Evolutionary conservation across 2,113 vertebrate genomes (phyloP).

Genomic region (Coturnix japonica): DNA sequence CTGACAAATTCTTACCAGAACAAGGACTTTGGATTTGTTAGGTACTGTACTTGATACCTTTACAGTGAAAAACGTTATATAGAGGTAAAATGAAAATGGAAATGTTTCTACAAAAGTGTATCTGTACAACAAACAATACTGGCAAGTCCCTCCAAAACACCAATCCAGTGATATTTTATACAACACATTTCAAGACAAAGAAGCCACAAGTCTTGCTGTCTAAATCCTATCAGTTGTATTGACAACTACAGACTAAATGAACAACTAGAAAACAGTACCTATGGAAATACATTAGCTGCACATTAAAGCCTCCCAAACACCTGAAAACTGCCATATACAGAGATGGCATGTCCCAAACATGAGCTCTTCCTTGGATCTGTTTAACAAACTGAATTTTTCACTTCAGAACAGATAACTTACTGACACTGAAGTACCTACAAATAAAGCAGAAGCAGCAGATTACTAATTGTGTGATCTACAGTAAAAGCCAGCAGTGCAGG

Average conservation of each 20-base stretch:
- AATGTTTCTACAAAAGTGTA: background rate
- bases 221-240: background rate
- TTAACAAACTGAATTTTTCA: background rate
- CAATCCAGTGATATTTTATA: fast-evolving
- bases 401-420: background rate
- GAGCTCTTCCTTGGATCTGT: background rate
- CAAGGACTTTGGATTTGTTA: background rate
- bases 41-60: background rate
- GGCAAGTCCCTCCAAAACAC: background rate
- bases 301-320: background rate
- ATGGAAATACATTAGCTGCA: background rate
- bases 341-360: background rate
- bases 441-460: background rate
- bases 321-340: background rate
- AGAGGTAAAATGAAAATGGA: background rate
- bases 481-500: background rate
- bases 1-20: background rate
- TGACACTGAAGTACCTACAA: background rate
- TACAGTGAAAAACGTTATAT: background rate
- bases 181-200: background rate
- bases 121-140: background rate
- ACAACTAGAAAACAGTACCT: background rate
- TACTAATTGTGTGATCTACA: background rate
- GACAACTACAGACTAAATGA: background rate
- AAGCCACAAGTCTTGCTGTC: fast-evolving